Percentiles rank a stretch among this genome's conserved stretches.
These are phyloP conservation scores for Protodeltote pygarga DNA, from an alignment of 2,888 invertebrate genomes.

Conservation along the genomic window DNA sequence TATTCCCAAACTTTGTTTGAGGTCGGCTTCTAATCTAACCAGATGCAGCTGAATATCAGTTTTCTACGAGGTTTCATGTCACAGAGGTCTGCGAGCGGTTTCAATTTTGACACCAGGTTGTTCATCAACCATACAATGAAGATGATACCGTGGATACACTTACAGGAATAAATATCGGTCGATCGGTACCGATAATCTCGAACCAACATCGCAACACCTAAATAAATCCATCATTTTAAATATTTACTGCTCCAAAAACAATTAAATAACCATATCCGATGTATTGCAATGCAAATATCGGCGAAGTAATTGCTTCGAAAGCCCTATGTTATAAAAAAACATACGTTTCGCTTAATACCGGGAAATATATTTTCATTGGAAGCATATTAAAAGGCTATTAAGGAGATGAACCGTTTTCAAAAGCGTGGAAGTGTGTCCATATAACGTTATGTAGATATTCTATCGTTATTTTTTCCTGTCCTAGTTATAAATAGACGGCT, in stretches of 20 bases:
- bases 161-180: too few relatives aligned
- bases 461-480: constrained; percentile 39
- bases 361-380: constrained; percentile 1
- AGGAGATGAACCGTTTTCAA: constrained; percentile 14
- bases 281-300: background rate
- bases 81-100: too few relatives aligned
- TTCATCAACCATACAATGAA: too few relatives aligned
- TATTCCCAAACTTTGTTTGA: too few relatives aligned
- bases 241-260: background rate
- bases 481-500: constrained; percentile 55
- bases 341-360: background rate
- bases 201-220: too few relatives aligned
- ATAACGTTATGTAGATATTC: constrained; percentile 34
- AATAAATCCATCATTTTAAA: too few relatives aligned
- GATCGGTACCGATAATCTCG: too few relatives aligned
- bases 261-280: constrained; percentile 3
- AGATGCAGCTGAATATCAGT: too few relatives aligned
- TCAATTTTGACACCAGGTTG: too few relatives aligned
- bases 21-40: too few relatives aligned
- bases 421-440: constrained; percentile 22
- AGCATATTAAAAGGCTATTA: constrained; percentile 6
- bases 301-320: constrained; percentile 4
- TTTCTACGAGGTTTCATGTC: too few relatives aligned
- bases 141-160: too few relatives aligned
- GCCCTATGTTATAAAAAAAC: background rate